Evolutionary conservation across 2,797 vertebrate genomes (phyloP), one percentile per base, ranked within the genome.

Genomic region (Etheostoma nigrum): DNA sequence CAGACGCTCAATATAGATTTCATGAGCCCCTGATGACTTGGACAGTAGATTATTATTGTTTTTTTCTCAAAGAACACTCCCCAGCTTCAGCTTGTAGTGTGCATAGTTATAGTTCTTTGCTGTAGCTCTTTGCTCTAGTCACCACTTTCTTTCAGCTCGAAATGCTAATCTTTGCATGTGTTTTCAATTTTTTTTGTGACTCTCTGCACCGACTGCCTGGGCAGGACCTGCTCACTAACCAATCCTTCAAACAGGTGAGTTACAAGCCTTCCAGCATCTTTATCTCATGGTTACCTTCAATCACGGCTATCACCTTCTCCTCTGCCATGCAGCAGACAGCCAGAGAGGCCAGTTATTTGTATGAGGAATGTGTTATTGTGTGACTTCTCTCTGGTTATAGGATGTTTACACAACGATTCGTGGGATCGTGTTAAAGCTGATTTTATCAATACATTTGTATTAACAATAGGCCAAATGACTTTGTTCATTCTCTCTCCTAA

Each of bases 211-310:
- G 91, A 89, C 90, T 96, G 94, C 87, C 96, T 96, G 94, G 91
- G 90, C 96, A 99, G 97, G 97, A 99, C 92, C 96, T 98, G 96
- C 95, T 98, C 96, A 97, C 96, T 98, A 98, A 99, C 95, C 95
- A 96, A 93, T 95, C 95, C 94, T 97, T 94, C 92, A 97, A 96
- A 93, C 97, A 97, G 97, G 97, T 98, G 94, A 98, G 97, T 97
- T 72, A 47, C 76, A 58, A 58, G 36, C 74, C 60, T 65, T 79
- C 18, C 55, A 63, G 80, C 83, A 67, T 72, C 69, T 86, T 33
- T 53, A 57, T 62, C 54, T 71, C 61, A 62, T 57, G 45, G 23
- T 82, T 71, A 76, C 51, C 59, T 23, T 45, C 71, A 64, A 77
- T 71, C 61, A 64, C 68, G 76, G 48, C 79, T 70, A 1, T 67